These are phyloP conservation scores for Myotis vivesi DNA, from an alignment of 2,797 vertebrate genomes.

Conservation along the genomic window DNA sequence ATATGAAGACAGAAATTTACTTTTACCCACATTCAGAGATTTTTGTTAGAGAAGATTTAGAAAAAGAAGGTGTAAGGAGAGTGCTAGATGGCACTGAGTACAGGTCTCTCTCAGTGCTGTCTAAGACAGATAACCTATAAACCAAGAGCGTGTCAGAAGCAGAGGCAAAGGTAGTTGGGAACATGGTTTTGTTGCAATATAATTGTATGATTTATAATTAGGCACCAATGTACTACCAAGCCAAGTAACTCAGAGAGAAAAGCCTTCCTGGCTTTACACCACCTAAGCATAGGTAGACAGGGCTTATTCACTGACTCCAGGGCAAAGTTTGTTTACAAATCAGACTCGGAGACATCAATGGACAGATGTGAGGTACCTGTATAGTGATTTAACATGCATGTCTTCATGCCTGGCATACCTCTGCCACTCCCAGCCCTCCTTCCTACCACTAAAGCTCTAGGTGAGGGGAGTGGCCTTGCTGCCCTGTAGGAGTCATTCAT, in stretches of 20 bases:
- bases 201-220: neutral
- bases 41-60: neutral
- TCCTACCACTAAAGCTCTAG: neutral
- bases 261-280: neutral
- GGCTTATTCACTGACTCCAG: neutral
- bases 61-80: neutral
- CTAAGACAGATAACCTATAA: neutral
- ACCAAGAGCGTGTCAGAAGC: neutral
- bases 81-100: too few relatives aligned
- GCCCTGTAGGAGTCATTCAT: neutral
- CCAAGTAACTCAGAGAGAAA: neutral
- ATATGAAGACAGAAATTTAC: neutral
- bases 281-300: too few relatives aligned
- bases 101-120: too few relatives aligned
- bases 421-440: neutral
- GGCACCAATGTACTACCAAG: neutral
- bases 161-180: neutral
- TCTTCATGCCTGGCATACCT: neutral
- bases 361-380: neutral
- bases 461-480: too few relatives aligned
- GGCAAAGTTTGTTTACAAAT: neutral
- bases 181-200: neutral
- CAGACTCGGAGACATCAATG: neutral
- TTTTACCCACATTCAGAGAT: neutral
- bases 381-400: neutral